A percentile compares a stretch with the other conserved stretches of the same genome.
Conservation (phyloP, 92 coral and sea anemone species). For the Paragorgia papillata region DNA sequence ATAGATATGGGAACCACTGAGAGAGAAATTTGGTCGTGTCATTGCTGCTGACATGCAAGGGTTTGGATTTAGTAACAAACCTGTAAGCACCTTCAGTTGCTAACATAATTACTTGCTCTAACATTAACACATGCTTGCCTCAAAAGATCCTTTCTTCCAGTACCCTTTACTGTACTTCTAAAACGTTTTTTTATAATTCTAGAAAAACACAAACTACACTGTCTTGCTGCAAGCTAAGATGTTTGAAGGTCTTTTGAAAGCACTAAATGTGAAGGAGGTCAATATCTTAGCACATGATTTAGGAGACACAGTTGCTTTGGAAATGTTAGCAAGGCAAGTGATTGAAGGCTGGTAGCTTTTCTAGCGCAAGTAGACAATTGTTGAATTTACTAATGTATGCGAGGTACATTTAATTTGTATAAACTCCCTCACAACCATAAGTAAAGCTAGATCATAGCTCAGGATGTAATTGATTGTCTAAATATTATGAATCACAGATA, state of each 20-base stretch:
- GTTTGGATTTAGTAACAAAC: constrained; percentile 95
- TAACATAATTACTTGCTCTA: no score
- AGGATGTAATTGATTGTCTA: no score
- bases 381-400: no score
- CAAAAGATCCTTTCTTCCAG: no score
- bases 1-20: constrained; percentile 83
- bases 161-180: no score
- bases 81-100: no score
- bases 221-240: constrained; percentile 84
- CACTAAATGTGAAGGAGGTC: constrained; percentile 63
- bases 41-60: constrained; percentile 95
- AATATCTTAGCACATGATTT: constrained; percentile 89
- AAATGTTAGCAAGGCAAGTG: constrained; percentile 86
- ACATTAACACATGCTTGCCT: no score
- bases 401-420: no score
- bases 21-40: constrained; percentile 78
- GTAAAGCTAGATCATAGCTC: no score
- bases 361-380: no score
- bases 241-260: constrained; percentile 67
- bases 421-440: no score
- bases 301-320: constrained; percentile 95
- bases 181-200: no score
- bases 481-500: constrained; percentile 56
- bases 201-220: constrained; percentile 71
- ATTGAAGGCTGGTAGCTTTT: background rate